Base-by-base conservation (phyloP, 2,797 vertebrate genomes). In the Gallinago solitaria region DNA sequence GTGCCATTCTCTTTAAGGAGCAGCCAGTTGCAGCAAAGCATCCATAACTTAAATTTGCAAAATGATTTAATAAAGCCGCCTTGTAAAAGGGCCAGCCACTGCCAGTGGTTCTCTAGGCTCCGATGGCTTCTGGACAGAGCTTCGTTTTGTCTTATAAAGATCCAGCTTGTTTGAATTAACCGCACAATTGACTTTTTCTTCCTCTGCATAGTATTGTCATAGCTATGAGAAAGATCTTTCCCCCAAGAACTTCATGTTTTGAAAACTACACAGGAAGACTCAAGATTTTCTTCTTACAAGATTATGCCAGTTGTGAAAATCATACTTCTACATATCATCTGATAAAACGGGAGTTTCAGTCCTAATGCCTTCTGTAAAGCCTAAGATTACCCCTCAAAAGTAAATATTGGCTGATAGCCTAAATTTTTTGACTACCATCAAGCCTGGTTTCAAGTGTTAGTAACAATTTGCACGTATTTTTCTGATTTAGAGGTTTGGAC, bases 91-190 rank as follows among this genome's bases (percentile, higher is more conserved):
- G 14, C 33, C 18, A 47, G 23, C 9, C 30, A 37, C n/a, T 12
- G 24, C 18, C 27, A 47, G 10, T 18, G 12, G 25, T 30, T 75
- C 25, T 68, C 17, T 25, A 80, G 39, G 12, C 17, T 81, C 27
- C 28, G 41, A 24, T 0, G 1, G 21, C 37, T 89, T 78, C 68
- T 85, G 37, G 39, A 48, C 16, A 71, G 71, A 70, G 30, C n/a
- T 89, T 51, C 0, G 0, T 54, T 82, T 84, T 84, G 43, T 51
- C 14, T 24, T 57, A 14, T 30, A 54, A 64, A 56, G 4, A 3
- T 59, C 24, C 50, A 94, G 19, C 74, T 59, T 81, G 7, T 39
- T 71, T 60, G 15, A 84, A 87, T 70, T 63, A 82, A 82, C 54
- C 54, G 12, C 8, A 54, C 39, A 35, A 35, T 23, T 32, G 19